phyloP scores from a whole-genome alignment of 2,797 vertebrate species.

The Psittacula echo region DNA sequence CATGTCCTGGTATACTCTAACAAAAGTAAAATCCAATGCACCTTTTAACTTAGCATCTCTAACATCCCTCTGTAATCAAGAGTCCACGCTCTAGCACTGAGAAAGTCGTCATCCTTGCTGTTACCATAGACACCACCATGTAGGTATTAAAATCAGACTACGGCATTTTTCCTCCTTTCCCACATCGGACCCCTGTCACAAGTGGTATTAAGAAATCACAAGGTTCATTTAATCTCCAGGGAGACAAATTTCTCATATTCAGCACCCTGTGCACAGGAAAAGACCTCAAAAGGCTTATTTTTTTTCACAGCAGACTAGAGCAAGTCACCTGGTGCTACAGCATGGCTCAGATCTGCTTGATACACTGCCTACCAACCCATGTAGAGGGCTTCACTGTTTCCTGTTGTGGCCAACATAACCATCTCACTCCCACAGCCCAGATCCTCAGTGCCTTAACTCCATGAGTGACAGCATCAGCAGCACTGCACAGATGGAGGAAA shows the following conservation, averaged over 20 bases:
- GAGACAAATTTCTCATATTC: not conserved
- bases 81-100: not conserved
- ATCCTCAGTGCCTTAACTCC: not conserved
- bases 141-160: not conserved
- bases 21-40: not conserved
- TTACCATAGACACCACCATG: not conserved
- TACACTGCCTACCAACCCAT: not conserved
- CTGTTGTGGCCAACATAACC: not conserved
- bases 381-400: not conserved
- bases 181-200: not conserved
- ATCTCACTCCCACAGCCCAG: not conserved
- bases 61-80: not conserved
- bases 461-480: not conserved
- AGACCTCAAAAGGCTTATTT: not conserved
- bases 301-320: not conserved
- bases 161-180: not conserved
- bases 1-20: not conserved
- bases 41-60: not conserved
- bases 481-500: not conserved
- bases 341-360: not conserved
- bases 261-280: not conserved
- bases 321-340: not conserved
- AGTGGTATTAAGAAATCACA: not conserved
- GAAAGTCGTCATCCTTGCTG: not conserved
- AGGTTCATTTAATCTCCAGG: not conserved